Conservation (phyloP, 1,140 invertebrate genomes). For the Cyrtorhinus lividipennis region DNA sequence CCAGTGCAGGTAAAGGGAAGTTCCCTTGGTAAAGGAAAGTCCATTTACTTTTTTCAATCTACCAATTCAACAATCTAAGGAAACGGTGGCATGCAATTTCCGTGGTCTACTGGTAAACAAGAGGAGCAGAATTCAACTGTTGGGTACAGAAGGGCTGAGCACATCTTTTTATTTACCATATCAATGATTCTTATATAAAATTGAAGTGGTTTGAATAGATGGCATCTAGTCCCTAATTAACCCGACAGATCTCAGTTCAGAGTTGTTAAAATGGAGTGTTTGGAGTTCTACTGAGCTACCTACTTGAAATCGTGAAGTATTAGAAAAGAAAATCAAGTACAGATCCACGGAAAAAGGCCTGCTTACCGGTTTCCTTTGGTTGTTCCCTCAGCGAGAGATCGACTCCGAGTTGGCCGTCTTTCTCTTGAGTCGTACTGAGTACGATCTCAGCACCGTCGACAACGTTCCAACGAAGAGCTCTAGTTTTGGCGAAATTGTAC, state of each 20-base stretch:
- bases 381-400: conserved; percentile 41
- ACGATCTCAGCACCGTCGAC: conserved; percentile 61
- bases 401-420: conserved; percentile 52
- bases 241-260: no score
- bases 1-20: no score
- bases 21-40: no score
- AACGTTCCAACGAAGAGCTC: conserved; percentile 49
- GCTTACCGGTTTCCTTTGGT: conserved; percentile 15
- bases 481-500: conserved; percentile 53
- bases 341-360: not conserved
- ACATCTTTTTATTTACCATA: no score
- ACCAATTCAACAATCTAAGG: not conserved
- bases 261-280: no score
- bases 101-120: not conserved
- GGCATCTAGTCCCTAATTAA: no score
- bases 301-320: not conserved
- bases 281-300: no score
- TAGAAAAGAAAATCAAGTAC: not conserved
- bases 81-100: conserved; percentile 8
- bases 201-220: no score
- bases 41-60: no score
- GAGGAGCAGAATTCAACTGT: not conserved
- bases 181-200: no score
- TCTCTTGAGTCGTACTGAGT: conserved; percentile 47
- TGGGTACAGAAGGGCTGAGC: no score